These are phyloP conservation scores for Ammodytes dubius DNA, from an alignment of 2,113 vertebrate genomes.

Conservation along the genomic window DNA sequence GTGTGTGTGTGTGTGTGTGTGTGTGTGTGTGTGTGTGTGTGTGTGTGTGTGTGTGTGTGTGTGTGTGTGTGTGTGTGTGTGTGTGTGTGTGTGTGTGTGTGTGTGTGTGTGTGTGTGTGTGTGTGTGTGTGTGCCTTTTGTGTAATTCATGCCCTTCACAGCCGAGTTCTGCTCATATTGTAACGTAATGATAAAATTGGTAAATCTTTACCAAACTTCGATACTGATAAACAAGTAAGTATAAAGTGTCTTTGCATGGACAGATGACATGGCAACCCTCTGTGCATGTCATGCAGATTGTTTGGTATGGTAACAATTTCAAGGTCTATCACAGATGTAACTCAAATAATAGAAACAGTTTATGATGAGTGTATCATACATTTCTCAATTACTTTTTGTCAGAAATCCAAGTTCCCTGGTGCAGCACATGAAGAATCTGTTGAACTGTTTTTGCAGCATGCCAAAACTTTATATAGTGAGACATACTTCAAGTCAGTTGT, in stretches of 20 bases:
- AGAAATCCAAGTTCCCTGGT: background rate
- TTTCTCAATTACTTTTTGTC: background rate
- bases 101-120: slow-evolving; percentile 14
- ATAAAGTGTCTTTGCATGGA: background rate
- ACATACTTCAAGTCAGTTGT: background rate
- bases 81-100: background rate
- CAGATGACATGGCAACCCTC: background rate
- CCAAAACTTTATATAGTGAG: background rate
- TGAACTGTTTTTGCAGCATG: background rate
- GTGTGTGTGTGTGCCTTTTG: background rate
- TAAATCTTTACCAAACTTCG: background rate
- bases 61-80: slow-evolving; percentile 13
- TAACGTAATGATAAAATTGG: slow-evolving; percentile 1
- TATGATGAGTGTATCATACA: too few relatives aligned
- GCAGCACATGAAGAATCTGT: background rate
- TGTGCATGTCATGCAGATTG: background rate
- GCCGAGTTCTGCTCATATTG: slow-evolving; percentile 21
- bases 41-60: slow-evolving; percentile 11
- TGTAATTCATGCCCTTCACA: slow-evolving; percentile 18
- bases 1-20: slow-evolving; percentile 10
- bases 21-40: background rate
- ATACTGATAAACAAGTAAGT: background rate
- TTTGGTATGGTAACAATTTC: background rate
- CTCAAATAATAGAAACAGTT: too few relatives aligned
- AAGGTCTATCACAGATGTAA: background rate